A percentile compares a stretch with the other conserved stretches of the same genome.
Evolutionary conservation across 2,888 invertebrate genomes (phyloP).

Genomic region (Stegophylla sp.): DNA sequence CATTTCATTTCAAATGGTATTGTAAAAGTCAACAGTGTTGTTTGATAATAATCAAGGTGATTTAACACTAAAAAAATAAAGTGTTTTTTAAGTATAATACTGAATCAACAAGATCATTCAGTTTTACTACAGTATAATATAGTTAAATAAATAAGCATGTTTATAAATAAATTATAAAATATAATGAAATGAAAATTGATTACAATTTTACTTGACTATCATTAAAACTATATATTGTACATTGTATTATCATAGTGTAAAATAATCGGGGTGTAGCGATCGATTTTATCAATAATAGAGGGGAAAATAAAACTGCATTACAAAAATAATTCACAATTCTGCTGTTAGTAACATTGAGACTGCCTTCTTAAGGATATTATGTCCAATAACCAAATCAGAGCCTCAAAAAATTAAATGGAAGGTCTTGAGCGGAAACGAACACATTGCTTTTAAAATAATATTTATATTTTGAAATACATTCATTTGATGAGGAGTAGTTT

Average conservation of each 20-base stretch:
- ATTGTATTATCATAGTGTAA: background rate
- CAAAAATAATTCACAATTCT: slow-evolving; percentile 22
- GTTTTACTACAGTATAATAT: slow-evolving; percentile 44
- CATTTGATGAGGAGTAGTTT: too few relatives aligned
- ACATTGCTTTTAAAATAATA: too few relatives aligned
- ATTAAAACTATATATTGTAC: background rate
- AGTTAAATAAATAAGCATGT: slow-evolving; percentile 27
- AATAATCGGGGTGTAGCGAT: background rate
- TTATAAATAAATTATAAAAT: slow-evolving; percentile 52
- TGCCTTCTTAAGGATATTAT: background rate
- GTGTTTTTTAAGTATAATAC: slow-evolving; percentile 14
- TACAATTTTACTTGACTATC: slow-evolving; percentile 12
- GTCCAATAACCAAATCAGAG: too few relatives aligned
- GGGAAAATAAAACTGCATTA: slow-evolving; percentile 2
- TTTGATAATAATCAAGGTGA: slow-evolving; percentile 20
- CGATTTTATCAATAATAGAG: background rate
- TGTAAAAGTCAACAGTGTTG: background rate
- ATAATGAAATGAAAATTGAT: slow-evolving; percentile 24
- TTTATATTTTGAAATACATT: too few relatives aligned
- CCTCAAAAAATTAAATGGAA: too few relatives aligned
- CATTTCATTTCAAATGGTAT: too few relatives aligned
- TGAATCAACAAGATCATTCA: slow-evolving; percentile 17
- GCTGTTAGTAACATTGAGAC: slow-evolving; percentile 17
- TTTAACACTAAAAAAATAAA: slow-evolving; percentile 34
- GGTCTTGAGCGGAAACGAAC: too few relatives aligned